phyloP scores from a whole-genome alignment of 1,140 invertebrate genomes.

The Mycetomoellerius zeteki region DNA sequence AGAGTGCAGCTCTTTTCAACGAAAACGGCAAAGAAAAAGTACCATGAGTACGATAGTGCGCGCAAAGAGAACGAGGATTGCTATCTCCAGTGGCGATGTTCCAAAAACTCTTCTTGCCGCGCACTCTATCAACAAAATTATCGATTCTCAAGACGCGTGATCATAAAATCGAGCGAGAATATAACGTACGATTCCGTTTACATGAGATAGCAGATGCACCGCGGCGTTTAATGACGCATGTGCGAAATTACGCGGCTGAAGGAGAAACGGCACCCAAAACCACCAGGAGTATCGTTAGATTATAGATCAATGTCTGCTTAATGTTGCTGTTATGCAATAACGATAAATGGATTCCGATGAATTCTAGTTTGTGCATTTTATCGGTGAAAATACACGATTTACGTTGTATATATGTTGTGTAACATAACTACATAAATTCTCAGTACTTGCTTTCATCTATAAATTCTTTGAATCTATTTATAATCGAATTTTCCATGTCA shows the following conservation, averaged over 20 bases:
- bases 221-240: constrained; percentile 42
- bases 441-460: neutral
- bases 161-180: constrained; percentile 19
- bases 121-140: neutral
- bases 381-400: neutral
- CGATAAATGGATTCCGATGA: neutral
- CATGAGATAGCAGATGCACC: constrained; percentile 10
- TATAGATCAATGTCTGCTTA: constrained; percentile 44
- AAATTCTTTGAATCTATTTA: constrained; percentile 8
- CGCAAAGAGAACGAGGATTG: neutral
- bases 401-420: neutral
- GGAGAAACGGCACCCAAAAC: neutral
- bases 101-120: constrained; percentile 6
- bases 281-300: neutral
- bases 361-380: neutral
- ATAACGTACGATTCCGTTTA: constrained; percentile 30
- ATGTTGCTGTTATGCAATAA: constrained; percentile 40
- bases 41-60: neutral
- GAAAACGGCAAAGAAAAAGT: neutral
- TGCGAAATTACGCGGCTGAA: neutral
- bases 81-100: constrained; percentile 11
- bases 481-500: neutral
- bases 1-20: constrained; percentile 1
- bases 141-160: constrained; percentile 40
- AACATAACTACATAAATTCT: neutral